A percentile compares a stretch with the other conserved stretches of the same genome.
Evolutionary conservation across 2,888 invertebrate genomes (phyloP).

Genomic region (Lysandra bellargus): DNA sequence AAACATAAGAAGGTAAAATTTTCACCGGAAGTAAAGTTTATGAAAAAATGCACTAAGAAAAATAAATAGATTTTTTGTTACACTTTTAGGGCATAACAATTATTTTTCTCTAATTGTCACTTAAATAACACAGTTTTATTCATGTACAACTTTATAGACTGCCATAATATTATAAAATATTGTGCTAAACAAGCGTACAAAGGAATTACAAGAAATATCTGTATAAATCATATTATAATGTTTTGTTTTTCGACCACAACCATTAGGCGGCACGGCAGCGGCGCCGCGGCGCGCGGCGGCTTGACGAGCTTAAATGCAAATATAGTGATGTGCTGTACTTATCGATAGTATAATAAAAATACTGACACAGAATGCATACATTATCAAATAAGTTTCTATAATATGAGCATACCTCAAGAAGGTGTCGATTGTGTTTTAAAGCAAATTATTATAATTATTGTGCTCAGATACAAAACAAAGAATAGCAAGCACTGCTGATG

Average conservation of each 20-base stretch:
- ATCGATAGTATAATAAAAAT: neutral
- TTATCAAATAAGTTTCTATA: neutral
- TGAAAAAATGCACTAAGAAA: neutral
- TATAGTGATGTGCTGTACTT: neutral
- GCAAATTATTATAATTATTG: too few species aligned
- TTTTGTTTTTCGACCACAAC: constrained; percentile 1
- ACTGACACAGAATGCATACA: too few species aligned
- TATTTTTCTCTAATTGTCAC: neutral
- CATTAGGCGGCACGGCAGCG: constrained; percentile 11
- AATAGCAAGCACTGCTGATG: too few species aligned
- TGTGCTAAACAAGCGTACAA: neutral
- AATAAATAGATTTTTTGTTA: neutral
- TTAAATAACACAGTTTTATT: neutral
- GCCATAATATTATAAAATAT: neutral
- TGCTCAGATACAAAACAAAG: too few species aligned
- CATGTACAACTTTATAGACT: neutral
- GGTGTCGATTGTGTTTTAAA: too few species aligned
- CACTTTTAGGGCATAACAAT: too few species aligned
- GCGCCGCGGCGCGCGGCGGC: constrained; percentile 9
- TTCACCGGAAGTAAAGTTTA: neutral
- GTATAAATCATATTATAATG: constrained; percentile 7
- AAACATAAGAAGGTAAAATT: constrained; percentile 1
- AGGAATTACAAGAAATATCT: neutral
- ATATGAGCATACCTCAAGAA: too few species aligned
- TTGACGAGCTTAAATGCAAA: constrained; percentile 20